Conservation (phyloP, 1,140 invertebrate species). For the Drosophila carrolli region DNA sequence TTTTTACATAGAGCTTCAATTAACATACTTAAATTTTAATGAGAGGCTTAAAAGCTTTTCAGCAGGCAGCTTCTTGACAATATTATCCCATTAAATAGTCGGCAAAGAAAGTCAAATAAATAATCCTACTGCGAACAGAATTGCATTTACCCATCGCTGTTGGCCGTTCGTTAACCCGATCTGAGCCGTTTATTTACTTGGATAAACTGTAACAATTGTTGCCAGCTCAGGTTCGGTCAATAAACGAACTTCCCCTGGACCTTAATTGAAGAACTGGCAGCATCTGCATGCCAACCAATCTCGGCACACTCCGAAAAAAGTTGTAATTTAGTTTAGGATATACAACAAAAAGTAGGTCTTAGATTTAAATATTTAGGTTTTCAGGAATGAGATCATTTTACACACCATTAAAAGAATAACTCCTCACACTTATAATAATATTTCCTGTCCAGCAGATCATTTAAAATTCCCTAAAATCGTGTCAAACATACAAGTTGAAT, state of each 20-base stretch:
- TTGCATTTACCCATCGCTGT: slow-evolving; percentile 16
- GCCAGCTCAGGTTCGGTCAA: slow-evolving; percentile 45
- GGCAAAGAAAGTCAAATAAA: slow-evolving; percentile 23
- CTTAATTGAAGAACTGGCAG: slow-evolving; percentile 52
- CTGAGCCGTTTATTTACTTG: slow-evolving; percentile 36
- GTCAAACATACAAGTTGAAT: too few species aligned
- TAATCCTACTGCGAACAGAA: slow-evolving; percentile 5
- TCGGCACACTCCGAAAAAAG: slow-evolving; percentile 10
- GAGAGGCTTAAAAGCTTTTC: too few species aligned
- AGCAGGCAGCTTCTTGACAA: slow-evolving; percentile 1
- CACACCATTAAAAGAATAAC: too few species aligned
- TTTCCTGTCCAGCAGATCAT: too few species aligned
- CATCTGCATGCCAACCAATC: slow-evolving; percentile 36
- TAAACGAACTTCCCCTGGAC: slow-evolving; percentile 50
- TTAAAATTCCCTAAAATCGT: too few species aligned
- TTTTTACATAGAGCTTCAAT: too few species aligned
- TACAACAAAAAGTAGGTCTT: too few species aligned
- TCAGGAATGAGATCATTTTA: too few species aligned
- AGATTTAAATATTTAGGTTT: not conserved
- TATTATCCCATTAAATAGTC: slow-evolving; percentile 12
- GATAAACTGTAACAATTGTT: slow-evolving; percentile 54
- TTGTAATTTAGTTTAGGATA: not conserved
- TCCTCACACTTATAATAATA: too few species aligned
- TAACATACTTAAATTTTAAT: not conserved
- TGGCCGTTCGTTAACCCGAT: slow-evolving; percentile 37